Percentiles rank a stretch among this genome's conserved stretches.
Evolutionary conservation across 1,140 invertebrate genomes (phyloP).

Genomic region (Ditylenchus dipsaci): DNA sequence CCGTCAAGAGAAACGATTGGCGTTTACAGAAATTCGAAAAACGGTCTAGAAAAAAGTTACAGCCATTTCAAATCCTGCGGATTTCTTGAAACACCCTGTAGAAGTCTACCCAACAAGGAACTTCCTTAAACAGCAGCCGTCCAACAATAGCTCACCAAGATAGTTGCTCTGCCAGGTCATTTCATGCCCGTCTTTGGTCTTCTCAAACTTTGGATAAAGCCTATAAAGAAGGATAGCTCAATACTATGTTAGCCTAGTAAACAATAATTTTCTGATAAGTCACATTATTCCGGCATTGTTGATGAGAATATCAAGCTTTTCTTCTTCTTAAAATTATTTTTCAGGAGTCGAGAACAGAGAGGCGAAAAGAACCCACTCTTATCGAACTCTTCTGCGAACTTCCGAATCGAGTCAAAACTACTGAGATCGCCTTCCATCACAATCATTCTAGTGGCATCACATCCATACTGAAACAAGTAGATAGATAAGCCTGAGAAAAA

Average conservation of each 20-base stretch:
- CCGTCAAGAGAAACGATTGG: too few relatives aligned
- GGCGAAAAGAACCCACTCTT: constrained; percentile 12
- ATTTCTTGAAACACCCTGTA: too few relatives aligned
- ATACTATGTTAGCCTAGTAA: too few relatives aligned
- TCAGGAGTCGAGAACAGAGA: neutral
- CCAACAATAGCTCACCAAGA: too few relatives aligned
- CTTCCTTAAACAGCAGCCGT: too few relatives aligned
- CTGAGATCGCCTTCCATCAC: constrained; percentile 30
- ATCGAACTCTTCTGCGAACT: constrained; percentile 40
- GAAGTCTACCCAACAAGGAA: too few relatives aligned
- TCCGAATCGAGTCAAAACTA: constrained; percentile 27
- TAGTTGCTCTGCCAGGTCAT: constrained; percentile 45
- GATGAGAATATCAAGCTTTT: constrained; percentile 42
- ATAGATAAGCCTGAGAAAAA: neutral
- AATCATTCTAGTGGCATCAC: constrained; percentile 36
- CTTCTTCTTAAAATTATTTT: constrained; percentile 35
- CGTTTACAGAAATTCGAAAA: too few relatives aligned
- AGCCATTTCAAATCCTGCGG: too few relatives aligned
- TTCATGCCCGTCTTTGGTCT: constrained; percentile 43
- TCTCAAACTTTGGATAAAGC: constrained; percentile 33
- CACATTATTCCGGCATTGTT: constrained; percentile 49
- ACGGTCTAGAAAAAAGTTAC: too few relatives aligned
- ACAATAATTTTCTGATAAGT: too few relatives aligned
- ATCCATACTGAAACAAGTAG: constrained; percentile 35
- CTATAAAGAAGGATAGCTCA: too few relatives aligned